Evolutionary conservation across 92 coral and sea anemone species (phyloP).

Genomic region (Muricea muricata): DNA sequence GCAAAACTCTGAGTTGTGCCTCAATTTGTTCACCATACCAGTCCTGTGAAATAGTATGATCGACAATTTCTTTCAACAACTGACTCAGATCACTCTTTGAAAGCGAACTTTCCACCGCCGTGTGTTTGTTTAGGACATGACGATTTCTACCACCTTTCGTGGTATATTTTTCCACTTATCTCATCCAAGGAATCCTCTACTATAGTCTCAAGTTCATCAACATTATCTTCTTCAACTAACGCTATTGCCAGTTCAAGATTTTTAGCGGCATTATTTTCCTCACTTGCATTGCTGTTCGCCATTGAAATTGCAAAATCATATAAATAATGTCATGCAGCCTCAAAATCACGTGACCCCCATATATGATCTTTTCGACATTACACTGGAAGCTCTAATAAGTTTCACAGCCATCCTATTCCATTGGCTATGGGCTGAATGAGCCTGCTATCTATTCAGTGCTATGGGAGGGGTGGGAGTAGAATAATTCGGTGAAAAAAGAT

Average conservation of each 20-base stretch:
- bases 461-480: no score
- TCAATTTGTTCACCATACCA: conserved; percentile 13
- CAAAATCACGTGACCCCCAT: not conserved
- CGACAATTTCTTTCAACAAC: conserved; percentile 6
- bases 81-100: not conserved
- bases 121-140: conserved; percentile 2
- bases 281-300: not conserved
- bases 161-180: conserved; percentile 1
- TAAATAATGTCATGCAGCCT: not conserved
- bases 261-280: not conserved
- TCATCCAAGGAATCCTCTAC: not conserved
- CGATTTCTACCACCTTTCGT: not conserved
- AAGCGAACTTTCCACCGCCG: not conserved
- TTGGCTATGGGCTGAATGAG: no score
- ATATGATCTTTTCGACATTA: not conserved
- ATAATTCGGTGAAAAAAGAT: no score
- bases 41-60: not conserved
- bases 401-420: not conserved
- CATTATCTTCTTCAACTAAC: not conserved
- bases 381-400: not conserved
- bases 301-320: not conserved
- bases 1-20: not conserved
- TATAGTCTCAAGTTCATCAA: not conserved
- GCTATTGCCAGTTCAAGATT: conserved; percentile 17
- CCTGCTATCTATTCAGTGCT: no score